Evolutionary conservation across 2,797 vertebrate species (phyloP), one percentile per base, ranked within the genome.

Genomic region (Petrocephalus schoutedeni): DNA sequence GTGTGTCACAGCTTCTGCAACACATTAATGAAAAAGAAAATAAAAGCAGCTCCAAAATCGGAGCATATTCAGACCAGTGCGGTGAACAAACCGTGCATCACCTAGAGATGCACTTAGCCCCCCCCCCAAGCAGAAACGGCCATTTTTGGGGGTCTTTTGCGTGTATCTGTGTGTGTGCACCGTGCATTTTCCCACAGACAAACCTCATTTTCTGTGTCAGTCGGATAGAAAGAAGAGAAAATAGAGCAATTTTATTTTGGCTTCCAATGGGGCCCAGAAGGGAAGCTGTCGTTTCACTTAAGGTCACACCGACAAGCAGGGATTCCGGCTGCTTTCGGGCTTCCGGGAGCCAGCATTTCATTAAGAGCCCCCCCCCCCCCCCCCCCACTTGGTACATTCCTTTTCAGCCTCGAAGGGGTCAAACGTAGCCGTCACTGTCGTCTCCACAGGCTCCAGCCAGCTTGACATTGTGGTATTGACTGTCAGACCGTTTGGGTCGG

Each of bases 291-390:
- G 91, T 95, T 95, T 95, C 94, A 94, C 95, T 96, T 96, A 96
- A 96, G 96, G 96, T 96, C 95, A 96, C 93, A 90, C 84, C 93
- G 93, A 95, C 95, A 95, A 96, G 96, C 95, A 95, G 94, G 94
- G 94, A 94, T 95, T 95, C 93, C 90, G 93, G 93, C 94, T 93
- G 94, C 93, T 93, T 28, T 41, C 28, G 6, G 3, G 51, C 9
- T 23, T n/a, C 4, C 21, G 28, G 51, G 49, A 53, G 14, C n/a
- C 54, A 10, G 16, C 32, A 14, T 57, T 21, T 67, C 1, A 19
- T n/a, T 36, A 77, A 57, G 87, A 16, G 56, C 8, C 9, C n/a
- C 71, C 71, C n/a, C 5, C 32, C 41, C 74, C 77, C 41, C 12
- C 41, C 1, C 16, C 19, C 49, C 10, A 23, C n/a, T 51, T 83